Percentiles rank a stretch among this genome's conserved stretches.
These are phyloP conservation scores for Ptilonorhynchus violaceus DNA, from an alignment of 2,113 vertebrate species.

Conservation along the genomic window DNA sequence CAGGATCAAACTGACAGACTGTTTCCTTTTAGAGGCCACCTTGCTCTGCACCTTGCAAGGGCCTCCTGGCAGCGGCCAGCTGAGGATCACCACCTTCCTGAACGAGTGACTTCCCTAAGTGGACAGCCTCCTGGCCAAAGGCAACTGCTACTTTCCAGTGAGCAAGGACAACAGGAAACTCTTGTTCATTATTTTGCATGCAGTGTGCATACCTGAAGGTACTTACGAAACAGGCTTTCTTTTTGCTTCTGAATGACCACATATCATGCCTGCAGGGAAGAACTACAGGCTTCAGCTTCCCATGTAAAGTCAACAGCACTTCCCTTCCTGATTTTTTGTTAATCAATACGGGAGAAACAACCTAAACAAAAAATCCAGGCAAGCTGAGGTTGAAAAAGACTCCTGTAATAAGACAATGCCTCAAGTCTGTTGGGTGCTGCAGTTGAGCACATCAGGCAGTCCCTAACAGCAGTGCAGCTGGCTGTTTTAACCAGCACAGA, in stretches of 20 bases:
- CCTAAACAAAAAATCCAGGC: not conserved
- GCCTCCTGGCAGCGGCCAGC: rapidly evolving
- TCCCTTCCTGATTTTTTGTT: not conserved
- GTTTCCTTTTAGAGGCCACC: not conserved
- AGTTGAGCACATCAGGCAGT: not conserved
- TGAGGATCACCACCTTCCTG: not conserved
- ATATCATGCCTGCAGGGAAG: not conserved
- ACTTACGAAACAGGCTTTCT: not conserved
- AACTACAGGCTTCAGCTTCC: not conserved
- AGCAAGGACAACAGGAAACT: not conserved
- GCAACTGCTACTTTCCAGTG: rapidly evolving
- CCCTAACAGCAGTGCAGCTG: not conserved
- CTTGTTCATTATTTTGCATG: not conserved
- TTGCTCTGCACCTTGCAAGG: rapidly evolving
- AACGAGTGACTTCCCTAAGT: not conserved
- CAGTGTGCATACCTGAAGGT: not conserved
- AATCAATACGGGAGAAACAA: not conserved
- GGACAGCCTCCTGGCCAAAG: not conserved
- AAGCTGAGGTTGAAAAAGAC: not conserved
- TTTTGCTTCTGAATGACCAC: not conserved
- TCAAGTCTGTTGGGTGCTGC: not conserved
- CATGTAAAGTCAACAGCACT: not conserved
- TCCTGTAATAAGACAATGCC: not conserved
- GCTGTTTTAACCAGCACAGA: not conserved
- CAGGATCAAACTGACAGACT: not conserved